Evolutionary conservation across 2,113 vertebrate species (phyloP).

Genomic region (Corythornis vintsioides): DNA sequence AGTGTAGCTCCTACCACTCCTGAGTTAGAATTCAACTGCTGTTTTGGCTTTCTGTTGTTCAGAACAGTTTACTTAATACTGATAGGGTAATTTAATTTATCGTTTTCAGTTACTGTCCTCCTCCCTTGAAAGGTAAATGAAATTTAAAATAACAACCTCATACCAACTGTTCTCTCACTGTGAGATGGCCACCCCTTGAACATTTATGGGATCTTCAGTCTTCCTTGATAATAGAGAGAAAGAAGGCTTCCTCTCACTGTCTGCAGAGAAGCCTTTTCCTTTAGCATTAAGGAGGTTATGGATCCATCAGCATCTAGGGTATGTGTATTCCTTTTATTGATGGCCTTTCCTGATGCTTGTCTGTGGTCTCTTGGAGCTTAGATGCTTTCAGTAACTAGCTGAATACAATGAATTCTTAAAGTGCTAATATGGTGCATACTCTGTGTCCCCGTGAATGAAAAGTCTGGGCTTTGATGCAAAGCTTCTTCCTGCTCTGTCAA

Average conservation of each 20-base stretch:
- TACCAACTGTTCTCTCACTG: not conserved
- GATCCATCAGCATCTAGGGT: too few relatives aligned
- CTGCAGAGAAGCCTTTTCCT: not conserved
- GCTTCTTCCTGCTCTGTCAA: not conserved
- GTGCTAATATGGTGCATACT: not conserved
- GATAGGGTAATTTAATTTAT: not conserved
- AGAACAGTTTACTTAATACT: not conserved
- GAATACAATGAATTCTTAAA: not conserved
- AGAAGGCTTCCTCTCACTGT: not conserved
- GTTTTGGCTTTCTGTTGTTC: not conserved
- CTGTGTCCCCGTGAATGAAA: not conserved
- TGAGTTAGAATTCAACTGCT: not conserved
- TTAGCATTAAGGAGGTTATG: not conserved
- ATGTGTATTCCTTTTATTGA: not conserved
- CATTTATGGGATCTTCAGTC: not conserved
- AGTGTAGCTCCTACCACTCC: not conserved
- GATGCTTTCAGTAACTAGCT: not conserved
- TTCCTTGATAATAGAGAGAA: not conserved
- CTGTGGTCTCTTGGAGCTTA: not conserved
- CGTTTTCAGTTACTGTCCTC: not conserved
- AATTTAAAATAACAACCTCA: not conserved
- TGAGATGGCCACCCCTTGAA: not conserved
- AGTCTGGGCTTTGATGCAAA: not conserved
- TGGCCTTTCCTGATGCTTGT: not conserved
- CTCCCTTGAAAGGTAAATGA: not conserved